These are phyloP conservation scores for Zaprionus bogoriensis DNA, from an alignment of 2,888 invertebrate species.

Conservation along the genomic window DNA sequence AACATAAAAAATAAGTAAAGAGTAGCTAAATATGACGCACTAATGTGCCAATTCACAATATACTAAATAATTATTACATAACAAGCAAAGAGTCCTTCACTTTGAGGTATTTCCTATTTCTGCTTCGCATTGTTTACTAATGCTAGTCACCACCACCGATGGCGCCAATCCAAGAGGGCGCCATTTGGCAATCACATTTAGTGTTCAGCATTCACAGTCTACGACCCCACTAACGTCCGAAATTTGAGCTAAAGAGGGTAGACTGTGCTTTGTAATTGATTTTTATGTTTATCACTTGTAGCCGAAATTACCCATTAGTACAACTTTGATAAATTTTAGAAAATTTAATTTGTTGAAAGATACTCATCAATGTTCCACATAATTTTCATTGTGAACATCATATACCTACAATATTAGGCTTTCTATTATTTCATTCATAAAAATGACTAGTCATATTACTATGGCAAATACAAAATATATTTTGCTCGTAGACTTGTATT, in stretches of 20 bases:
- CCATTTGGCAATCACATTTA: conserved; percentile 72
- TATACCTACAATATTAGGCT: background rate
- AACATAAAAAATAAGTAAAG: no score
- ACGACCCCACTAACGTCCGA: background rate
- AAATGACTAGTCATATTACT: conserved; percentile 63
- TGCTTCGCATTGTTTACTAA: conserved; percentile 31
- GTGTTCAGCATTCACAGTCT: conserved; percentile 37
- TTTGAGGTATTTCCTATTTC: conserved; percentile 29
- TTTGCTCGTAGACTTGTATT: conserved; percentile 17
- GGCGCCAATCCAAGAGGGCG: conserved; percentile 56
- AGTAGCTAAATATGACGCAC: no score
- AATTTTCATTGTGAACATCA: no score
- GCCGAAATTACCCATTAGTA: no score
- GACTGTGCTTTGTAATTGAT: background rate
- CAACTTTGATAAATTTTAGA: no score
- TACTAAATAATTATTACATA: background rate
- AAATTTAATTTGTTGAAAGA: no score
- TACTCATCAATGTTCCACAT: no score
- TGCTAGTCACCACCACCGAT: conserved; percentile 11
- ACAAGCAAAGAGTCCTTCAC: background rate
- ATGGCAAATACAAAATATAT: conserved; percentile 47
- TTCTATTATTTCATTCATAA: conserved; percentile 61
- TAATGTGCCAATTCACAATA: no score
- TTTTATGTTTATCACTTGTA: no score
- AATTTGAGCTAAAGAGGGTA: conserved; percentile 2